Base-by-base conservation (phyloP, 2,888 invertebrate genomes). In the Callyntrura sp. region DNA sequence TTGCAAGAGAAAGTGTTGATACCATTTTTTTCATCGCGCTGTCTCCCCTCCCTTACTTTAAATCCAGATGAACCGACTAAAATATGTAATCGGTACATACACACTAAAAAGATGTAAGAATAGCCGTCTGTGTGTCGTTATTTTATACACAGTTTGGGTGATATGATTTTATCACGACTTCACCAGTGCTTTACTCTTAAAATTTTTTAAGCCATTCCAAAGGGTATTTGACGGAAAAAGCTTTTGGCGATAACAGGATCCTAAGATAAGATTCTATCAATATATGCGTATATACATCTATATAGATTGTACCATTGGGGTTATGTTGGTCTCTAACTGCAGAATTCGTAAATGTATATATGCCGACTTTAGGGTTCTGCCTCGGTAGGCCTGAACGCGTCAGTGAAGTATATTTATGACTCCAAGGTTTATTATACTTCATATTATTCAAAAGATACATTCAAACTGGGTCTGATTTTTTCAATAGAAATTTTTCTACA, bases 61-160 rank as follows among this genome's bases (percentile, higher is more conserved):
- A 83, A 83, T 68, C 48, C 84, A 70, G 84, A 84, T 73, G 68
- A 70, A 43, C 17, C 43, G 43, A 43, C n/a, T 70, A 70, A 70
- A 62, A 11, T 35, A 84, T 73, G 62, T 35, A 57, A 43, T 43
- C 43, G 68, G 25, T 43, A 43, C 17, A 17, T n/a, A 8, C 17
- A 43, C 8, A 48, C 8, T 11, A 25, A 25, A 23, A 14, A 79
- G 43, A n/a, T n/a, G 35, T 45, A 81, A 45, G 35, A 60, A 62
- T 48, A 82, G 20, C 62, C 62, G 62, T 9, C 20, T 81, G 65
- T 48, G 65, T 48, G 43, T 23, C n/a, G 35, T 23, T 17, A 68
- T 43, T 43, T n/a, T 65, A 28, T 65, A 35, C n/a, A 60, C 17
- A 28, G 28, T 28, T 65, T n/a, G 8, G 43, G 17, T 62, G 23